Conservation (phyloP, 53 echinoderm and acorn worm genomes). For the Paelopatides confundens region DNA sequence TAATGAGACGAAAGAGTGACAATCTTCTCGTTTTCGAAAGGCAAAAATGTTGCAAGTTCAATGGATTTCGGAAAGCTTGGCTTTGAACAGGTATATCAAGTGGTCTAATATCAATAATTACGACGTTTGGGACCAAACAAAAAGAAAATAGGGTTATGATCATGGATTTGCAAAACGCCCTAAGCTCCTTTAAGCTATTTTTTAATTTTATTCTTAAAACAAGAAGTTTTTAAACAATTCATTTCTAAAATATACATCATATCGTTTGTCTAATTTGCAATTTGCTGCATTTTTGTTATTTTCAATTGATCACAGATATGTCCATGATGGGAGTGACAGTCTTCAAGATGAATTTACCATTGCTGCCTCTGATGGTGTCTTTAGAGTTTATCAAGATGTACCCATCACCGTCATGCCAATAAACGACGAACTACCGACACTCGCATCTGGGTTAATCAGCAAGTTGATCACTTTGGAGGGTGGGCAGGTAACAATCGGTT, state of each 20-base stretch:
- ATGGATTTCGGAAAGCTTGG: too few relatives aligned
- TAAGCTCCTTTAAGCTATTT: too few relatives aligned
- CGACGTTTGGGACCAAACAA: too few relatives aligned
- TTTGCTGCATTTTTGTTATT: constrained; percentile 14
- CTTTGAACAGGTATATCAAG: too few relatives aligned
- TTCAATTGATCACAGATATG: constrained; percentile 61
- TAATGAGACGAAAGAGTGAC: too few relatives aligned
- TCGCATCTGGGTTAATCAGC: constrained; percentile 65
- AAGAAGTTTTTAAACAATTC: too few relatives aligned
- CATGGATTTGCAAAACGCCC: too few relatives aligned
- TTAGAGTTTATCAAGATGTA: constrained; percentile 65
- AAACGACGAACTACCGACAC: constrained; percentile 85
- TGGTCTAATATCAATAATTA: too few relatives aligned
- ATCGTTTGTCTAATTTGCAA: neutral
- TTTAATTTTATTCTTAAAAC: neutral
- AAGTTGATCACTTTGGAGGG: constrained; percentile 81
- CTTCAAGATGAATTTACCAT: constrained; percentile 76
- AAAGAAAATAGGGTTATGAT: too few relatives aligned
- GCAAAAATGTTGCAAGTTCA: too few relatives aligned
- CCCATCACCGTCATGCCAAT: constrained; percentile 76
- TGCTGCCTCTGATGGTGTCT: constrained; percentile 79
- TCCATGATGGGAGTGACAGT: constrained; percentile 81
- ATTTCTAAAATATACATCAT: neutral
- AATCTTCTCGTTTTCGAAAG: too few relatives aligned
- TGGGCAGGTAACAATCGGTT: constrained; percentile 70